These are phyloP conservation scores for Lophotis ruficrista DNA, from an alignment of 2,113 vertebrate genomes.

Conservation along the genomic window DNA sequence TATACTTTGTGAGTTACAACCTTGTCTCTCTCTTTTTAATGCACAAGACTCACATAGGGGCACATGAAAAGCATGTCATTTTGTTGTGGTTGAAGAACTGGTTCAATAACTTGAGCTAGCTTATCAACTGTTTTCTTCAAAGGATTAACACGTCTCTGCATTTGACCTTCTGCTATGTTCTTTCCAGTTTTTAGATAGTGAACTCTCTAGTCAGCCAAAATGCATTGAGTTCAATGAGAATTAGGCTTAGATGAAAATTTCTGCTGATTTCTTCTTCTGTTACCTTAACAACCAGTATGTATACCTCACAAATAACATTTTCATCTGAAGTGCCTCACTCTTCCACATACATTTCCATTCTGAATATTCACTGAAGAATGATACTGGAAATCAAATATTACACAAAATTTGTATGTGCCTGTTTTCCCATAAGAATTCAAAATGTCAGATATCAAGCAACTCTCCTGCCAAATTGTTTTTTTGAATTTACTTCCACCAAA, in stretches of 20 bases:
- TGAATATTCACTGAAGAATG: neutral
- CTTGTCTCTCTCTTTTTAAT: neutral
- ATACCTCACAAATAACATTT: neutral
- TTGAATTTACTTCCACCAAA: neutral
- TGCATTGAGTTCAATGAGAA: neutral
- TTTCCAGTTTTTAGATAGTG: neutral
- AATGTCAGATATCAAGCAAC: neutral
- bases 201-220: neutral
- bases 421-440: neutral
- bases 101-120: neutral
- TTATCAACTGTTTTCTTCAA: neutral
- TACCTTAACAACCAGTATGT: conserved; percentile 7
- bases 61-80: neutral
- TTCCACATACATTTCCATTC: neutral
- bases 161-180: neutral
- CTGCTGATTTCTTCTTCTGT: neutral
- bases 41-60: rapidly evolving
- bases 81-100: neutral
- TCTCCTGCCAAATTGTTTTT: neutral
- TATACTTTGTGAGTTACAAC: neutral
- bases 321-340: neutral
- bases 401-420: neutral
- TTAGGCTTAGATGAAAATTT: neutral
- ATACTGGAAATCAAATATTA: neutral
- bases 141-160: neutral